Conservation (phyloP, 2,113 vertebrate species). For the Pitta sordida region DNA sequence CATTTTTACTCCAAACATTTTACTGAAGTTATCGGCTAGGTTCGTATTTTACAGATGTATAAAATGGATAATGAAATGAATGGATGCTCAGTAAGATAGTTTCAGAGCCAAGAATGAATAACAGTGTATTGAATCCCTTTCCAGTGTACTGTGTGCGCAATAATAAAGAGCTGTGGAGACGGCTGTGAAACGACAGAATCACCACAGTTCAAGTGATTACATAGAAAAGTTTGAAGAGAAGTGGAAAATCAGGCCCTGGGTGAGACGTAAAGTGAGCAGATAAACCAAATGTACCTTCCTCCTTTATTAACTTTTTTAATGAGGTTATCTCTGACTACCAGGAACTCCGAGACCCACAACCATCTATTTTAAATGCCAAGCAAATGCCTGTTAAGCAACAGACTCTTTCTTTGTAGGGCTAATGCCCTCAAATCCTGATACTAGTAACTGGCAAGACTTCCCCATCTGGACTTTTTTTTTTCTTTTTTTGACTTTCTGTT, state of each 20-base stretch:
- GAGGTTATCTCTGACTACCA: conserved; percentile 28
- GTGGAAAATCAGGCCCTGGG: background rate
- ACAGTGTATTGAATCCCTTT: background rate
- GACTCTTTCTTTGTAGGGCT: background rate
- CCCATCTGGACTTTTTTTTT: background rate
- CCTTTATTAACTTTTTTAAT: conserved; percentile 28
- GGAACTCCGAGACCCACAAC: conserved; percentile 20
- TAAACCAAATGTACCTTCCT: conserved; percentile 14
- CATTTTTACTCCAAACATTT: background rate
- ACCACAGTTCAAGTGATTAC: background rate
- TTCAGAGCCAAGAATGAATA: background rate
- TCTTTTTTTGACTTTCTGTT: background rate
- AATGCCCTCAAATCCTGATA: background rate
- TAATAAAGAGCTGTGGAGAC: background rate
- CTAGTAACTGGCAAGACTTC: conserved; percentile 1
- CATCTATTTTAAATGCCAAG: conserved; percentile 35
- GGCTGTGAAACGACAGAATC: background rate
- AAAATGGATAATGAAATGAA: conserved; percentile 5
- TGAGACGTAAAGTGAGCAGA: background rate
- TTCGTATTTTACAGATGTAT: background rate
- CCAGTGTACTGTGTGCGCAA: background rate
- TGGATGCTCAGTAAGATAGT: background rate
- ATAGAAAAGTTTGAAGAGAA: background rate
- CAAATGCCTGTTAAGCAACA: background rate
- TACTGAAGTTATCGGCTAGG: background rate